Evolutionary conservation across 2,888 invertebrate species (phyloP), one percentile per base, ranked within the genome.

Genomic region (Rhorus exstirpatorius): DNA sequence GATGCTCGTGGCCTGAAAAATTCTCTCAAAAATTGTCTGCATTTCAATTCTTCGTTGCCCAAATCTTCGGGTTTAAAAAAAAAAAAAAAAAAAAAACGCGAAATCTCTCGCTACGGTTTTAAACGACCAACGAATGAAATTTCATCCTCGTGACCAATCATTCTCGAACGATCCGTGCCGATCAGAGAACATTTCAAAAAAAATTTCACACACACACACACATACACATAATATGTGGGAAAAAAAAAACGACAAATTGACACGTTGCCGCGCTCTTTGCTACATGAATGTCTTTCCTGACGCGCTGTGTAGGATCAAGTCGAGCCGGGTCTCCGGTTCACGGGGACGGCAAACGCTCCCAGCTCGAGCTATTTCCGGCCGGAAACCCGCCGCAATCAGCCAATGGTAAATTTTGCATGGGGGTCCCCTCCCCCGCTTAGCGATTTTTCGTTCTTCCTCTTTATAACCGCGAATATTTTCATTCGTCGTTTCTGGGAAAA

Each of bases 291-390:
- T 92, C 88, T 91, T 89, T 90, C 91, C 90, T 91, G 89, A 90
- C 88, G 88, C 88, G 82, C n/a, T n/a, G 86, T 89, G 88, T 90
- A 93, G 93, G 93, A 88, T 88, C 93, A 88, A 93, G 93, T 90
- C 93, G 93, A 90, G 91, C 93, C 88, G 94, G 96, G 92, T 94
- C 96, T 91, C 96, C 96, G 90, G 95, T 95, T 91, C 95, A 95
- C 93, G 94, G 94, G 93, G 95, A 95, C 93, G 94, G 94, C 94
- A 96, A 96, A 94, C 96, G 96, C 89, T 95, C 95, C 91, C 95
- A 96, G 93, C 94, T 96, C 93, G 96, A 96, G 94, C 94, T 96
- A 92, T 95, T 95, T 94, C 95, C 95, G 90, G 94, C 94, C 90
- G 93, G 94, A 88, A 92, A 93, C 88, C 94, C 94, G 92, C 95